Conservation (phyloP, 2,888 invertebrate genomes). For the Acanthosepion lycidas region DNA sequence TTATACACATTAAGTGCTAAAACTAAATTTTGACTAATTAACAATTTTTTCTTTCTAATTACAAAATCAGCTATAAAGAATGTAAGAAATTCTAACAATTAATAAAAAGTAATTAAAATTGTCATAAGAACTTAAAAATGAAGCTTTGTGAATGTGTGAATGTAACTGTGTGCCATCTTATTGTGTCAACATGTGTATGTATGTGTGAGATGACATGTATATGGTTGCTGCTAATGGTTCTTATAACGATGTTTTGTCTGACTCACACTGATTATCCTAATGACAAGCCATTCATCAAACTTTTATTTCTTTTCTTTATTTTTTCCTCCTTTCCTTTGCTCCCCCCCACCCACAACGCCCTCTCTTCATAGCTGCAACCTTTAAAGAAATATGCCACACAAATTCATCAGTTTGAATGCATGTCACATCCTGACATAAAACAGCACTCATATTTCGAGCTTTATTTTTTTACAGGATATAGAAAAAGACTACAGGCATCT, state of each 20-base stretch:
- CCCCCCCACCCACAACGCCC: too few relatives aligned
- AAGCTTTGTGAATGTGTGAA: not conserved
- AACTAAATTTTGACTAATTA: too few relatives aligned
- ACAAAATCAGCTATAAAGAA: too few relatives aligned
- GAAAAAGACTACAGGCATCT: too few relatives aligned
- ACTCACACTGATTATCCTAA: not conserved
- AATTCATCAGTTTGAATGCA: not conserved
- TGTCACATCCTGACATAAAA: not conserved
- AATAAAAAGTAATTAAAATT: too few relatives aligned
- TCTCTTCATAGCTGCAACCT: not conserved
- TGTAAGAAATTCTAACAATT: too few relatives aligned
- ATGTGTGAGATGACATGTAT: not conserved
- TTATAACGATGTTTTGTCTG: not conserved
- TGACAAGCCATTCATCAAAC: not conserved
- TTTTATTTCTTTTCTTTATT: not conserved
- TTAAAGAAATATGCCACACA: not conserved
- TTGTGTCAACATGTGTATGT: not conserved
- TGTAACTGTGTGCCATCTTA: not conserved
- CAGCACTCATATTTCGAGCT: not conserved
- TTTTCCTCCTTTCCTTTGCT: not conserved
- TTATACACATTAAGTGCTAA: too few relatives aligned
- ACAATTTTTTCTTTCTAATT: too few relatives aligned
- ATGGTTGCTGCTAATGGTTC: not conserved
- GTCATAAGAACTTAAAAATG: not conserved
- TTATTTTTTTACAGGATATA: too few relatives aligned